Evolutionary conservation across 2,888 invertebrate genomes (phyloP), one percentile per base, ranked within the genome.

Genomic region (Athalia rosae): DNA sequence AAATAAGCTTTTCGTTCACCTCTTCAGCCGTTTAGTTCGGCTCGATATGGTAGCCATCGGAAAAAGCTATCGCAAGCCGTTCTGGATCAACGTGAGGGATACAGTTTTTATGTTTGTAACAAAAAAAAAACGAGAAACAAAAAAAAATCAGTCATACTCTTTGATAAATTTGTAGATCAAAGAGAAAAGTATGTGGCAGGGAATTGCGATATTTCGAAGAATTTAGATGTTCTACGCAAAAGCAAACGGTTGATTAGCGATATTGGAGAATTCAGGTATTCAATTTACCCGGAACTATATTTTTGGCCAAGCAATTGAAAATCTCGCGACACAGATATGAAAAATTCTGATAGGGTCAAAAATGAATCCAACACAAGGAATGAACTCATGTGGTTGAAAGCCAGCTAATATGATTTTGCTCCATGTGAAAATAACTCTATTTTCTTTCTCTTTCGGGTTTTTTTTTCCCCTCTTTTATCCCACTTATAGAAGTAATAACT

Each of bases 401-500:
- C 28, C 28, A 2, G 28, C 28, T 28, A 28, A 28, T 28, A 28
- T 28, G 28, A 28, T 28, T n/a, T 28, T 28, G 28, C 28, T 28
- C 28, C 28, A 28, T 6, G 56, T 43, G 45, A 58, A 56, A 71
- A 43, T 71, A 58, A 71, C 71, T 71, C 71, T 71, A 71, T 71
- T 71, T 56, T 45, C n/a, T 28, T 28, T 28, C 28, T 28, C 28
- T 28, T 0, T 28, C 28, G 28, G 28, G 28, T 28, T 28, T 28
- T 28, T 28, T 28, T 28, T 28, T 28, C n/a, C n/a, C n/a, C n/a
- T 28, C 28, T 28, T 28, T 28, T 28, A 28, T 28, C 28, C 71
- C 71, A 71, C 71, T 71, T 71, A 58, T 71, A 71, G 50, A 71
- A 71, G 71, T 71, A 71, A 71, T 71, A 71, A 71, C 71, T 58